These are phyloP conservation scores for Noctilio leporinus DNA, from an alignment of 2,113 vertebrate species.

Conservation along the genomic window DNA sequence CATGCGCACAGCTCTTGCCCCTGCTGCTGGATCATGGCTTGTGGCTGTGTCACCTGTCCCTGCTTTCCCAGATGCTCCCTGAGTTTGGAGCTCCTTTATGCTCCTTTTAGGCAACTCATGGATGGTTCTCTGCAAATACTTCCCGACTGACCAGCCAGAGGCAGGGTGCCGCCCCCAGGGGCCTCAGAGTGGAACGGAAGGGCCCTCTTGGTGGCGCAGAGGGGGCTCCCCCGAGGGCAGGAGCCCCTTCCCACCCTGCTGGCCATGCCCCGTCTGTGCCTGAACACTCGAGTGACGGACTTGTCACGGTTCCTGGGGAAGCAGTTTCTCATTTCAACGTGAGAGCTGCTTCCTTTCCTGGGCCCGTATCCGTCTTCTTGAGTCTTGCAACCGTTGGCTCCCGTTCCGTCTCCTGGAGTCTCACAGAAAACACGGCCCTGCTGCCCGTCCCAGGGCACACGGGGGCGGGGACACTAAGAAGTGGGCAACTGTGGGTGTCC, in stretches of 20 bases:
- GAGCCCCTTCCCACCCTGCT: background rate
- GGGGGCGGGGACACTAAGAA: no score
- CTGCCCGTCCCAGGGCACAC: accelerated
- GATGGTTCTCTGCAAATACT: background rate
- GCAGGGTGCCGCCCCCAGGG: background rate
- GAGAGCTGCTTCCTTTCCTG: background rate
- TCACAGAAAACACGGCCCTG: background rate
- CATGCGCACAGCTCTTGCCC: accelerated
- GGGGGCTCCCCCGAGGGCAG: background rate
- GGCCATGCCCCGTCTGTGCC: no score
- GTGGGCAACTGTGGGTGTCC: accelerated
- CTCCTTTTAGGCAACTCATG: background rate
- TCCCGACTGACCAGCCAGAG: background rate
- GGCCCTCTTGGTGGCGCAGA: background rate
- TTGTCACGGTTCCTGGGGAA: background rate
- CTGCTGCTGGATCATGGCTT: background rate
- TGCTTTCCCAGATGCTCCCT: no score
- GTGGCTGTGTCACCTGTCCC: no score
- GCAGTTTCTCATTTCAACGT: background rate
- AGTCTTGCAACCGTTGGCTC: background rate
- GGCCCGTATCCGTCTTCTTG: background rate
- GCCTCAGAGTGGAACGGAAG: background rate
- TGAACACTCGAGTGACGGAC: background rate
- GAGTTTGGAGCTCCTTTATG: no score
- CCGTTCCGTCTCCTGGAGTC: background rate